phyloP scores from a whole-genome alignment of 2,797 vertebrate genomes.

The Thripadectes ignobilis region DNA sequence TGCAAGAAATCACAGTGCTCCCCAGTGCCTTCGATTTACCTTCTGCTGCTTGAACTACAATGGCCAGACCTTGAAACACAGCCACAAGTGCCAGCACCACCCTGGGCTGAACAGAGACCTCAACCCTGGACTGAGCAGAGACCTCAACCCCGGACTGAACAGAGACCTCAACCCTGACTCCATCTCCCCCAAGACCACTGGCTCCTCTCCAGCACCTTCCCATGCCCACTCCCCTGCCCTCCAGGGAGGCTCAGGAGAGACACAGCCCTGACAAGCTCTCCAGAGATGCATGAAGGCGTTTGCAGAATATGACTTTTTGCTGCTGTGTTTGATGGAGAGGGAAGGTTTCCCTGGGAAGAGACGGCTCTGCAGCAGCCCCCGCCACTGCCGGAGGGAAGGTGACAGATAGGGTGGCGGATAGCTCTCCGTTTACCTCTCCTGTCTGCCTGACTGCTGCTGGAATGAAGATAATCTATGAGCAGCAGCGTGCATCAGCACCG shows the following conservation, averaged over 20 bases:
- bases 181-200: accelerated
- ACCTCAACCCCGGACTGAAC: no score
- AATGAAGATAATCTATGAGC: constrained; percentile 68
- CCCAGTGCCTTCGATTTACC: not conserved
- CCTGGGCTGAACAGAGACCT: not conserved
- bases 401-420: constrained; percentile 27
- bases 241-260: not conserved
- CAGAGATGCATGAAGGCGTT: not conserved
- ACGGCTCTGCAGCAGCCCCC: not conserved
- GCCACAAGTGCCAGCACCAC: not conserved
- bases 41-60: not conserved
- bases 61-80: not conserved
- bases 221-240: not conserved
- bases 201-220: not conserved
- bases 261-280: not conserved
- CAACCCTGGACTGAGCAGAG: not conserved
- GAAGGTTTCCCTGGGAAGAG: constrained; percentile 29
- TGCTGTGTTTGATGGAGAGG: constrained; percentile 40
- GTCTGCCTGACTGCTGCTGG: constrained; percentile 18
- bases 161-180: no score
- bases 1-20: not conserved
- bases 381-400: constrained; percentile 31
- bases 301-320: constrained; percentile 46
- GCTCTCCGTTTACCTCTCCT: constrained; percentile 30
- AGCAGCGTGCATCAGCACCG: not conserved